Base-by-base conservation (phyloP, 2,797 vertebrate species). In the Florisuga fusca region DNA sequence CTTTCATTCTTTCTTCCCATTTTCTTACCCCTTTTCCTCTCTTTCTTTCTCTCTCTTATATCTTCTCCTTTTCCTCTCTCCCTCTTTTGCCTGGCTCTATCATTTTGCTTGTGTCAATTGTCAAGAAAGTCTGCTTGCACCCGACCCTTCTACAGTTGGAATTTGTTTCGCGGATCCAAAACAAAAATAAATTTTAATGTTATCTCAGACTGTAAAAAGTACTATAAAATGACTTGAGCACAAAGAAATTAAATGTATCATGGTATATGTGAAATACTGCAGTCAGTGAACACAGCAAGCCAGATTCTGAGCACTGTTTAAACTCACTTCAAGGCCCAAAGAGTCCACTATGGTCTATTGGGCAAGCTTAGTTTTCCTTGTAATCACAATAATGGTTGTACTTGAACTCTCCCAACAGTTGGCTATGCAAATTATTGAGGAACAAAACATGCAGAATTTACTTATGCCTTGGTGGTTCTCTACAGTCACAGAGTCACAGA, bases 221-320 rank as follows among this genome's bases (percentile, higher is more conserved):
- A 83, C 41, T 33, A 29, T 38, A 69, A 83, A 46, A 71, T 43
- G 27, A 89, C 87, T 91, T 91, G 72, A 92, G 75, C 41, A 68
- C 34, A 43, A 92, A 71, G 89, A 85, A 94, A 94, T 91, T 87
- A 92, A 93, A 85, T 29, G 46, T 38, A 89, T 61, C 53, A 46
- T 43, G 43, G 54, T 46, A 77, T 57, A 80, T 10, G 27, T 43
- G 29, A 93, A 87, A 82, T 64, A 84, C 9, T n/a, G n/a, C 64
- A 80, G 61, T 25, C 61, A 87, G 33, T n/a, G n/a, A 29, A 46
- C 69, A 54, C 58, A 59, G 41, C 15, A 19, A 63, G 59, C 10
- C 59, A 84, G 67, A 57, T 34, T 66, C 51, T 73, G 50, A 81
- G 61, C 54, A 45, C 53, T 58, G 22, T 64, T 89, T 55, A 68